Evolutionary conservation across 30 jellyfish, hydroid and myxozoan species (phyloP).

Genomic region (Cassiopea andromeda): DNA sequence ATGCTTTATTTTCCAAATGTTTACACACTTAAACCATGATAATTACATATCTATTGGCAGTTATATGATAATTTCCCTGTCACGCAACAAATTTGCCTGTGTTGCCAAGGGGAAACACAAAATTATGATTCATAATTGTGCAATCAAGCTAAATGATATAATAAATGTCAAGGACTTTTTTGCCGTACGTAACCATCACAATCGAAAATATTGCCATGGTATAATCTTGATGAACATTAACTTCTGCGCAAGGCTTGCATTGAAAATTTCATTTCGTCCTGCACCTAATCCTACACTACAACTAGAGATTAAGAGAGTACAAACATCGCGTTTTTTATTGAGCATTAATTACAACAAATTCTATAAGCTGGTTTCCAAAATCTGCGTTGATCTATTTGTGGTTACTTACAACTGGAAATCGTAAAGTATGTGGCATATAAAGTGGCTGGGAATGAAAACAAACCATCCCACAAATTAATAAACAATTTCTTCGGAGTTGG

Average conservation of each 20-base stretch:
- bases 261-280: background rate
- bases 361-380: background rate
- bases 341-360: background rate
- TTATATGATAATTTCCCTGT: background rate
- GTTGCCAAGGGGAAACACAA: background rate
- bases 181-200: too few species aligned
- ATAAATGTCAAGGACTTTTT: too few species aligned
- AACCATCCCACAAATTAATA: background rate
- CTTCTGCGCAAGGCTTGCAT: too few species aligned
- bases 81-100: background rate
- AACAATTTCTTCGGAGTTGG: background rate
- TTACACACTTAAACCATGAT: background rate
- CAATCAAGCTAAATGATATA: too few species aligned
- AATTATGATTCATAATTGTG: background rate
- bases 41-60: background rate
- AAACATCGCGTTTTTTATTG: background rate
- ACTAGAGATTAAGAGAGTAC: too few species aligned
- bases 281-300: background rate
- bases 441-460: background rate
- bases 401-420: background rate
- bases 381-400: background rate
- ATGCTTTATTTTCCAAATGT: background rate
- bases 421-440: background rate
- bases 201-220: too few species aligned
- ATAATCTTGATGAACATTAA: too few species aligned